A percentile compares a stretch with the other conserved stretches of the same genome.
phyloP scores from a whole-genome alignment of 2,797 vertebrate genomes.

The Falco biarmicus region DNA sequence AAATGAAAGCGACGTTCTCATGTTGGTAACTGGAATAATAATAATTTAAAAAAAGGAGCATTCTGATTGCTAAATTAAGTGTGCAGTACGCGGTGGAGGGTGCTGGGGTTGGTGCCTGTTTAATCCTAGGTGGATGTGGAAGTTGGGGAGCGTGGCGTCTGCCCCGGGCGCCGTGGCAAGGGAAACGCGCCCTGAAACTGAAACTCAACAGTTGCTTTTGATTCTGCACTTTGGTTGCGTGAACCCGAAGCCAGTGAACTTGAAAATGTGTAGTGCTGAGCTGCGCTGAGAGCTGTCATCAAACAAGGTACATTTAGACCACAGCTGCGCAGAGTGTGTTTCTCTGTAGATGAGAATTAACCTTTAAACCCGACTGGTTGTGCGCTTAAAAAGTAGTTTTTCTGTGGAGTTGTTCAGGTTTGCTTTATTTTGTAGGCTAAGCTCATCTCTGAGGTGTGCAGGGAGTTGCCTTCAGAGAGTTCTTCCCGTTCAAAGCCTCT shows the following conservation, averaged over 20 bases:
- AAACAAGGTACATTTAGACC: neutral
- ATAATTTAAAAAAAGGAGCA: neutral
- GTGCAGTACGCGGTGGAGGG: fast-evolving
- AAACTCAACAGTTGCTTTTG: neutral
- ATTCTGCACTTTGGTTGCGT: neutral
- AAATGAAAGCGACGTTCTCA: neutral
- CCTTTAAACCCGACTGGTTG: neutral
- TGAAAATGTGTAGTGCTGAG: neutral
- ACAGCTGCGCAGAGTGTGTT: neutral
- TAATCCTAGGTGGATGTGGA: neutral
- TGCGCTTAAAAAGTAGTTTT: neutral
- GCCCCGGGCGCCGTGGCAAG: neutral
- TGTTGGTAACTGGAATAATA: neutral
- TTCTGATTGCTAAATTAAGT: neutral
- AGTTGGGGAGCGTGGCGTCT: neutral
- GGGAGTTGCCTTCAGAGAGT: neutral
- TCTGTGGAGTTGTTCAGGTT: neutral
- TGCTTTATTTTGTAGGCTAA: neutral
- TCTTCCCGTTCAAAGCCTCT: neutral
- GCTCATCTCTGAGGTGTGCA: neutral
- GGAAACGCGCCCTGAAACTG: neutral
- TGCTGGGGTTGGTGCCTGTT: neutral
- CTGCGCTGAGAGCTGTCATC: neutral
- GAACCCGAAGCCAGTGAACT: neutral
- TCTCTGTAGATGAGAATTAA: neutral